Conservation (phyloP, 1,140 invertebrate species). For the Cecropterus lyciades region DNA sequence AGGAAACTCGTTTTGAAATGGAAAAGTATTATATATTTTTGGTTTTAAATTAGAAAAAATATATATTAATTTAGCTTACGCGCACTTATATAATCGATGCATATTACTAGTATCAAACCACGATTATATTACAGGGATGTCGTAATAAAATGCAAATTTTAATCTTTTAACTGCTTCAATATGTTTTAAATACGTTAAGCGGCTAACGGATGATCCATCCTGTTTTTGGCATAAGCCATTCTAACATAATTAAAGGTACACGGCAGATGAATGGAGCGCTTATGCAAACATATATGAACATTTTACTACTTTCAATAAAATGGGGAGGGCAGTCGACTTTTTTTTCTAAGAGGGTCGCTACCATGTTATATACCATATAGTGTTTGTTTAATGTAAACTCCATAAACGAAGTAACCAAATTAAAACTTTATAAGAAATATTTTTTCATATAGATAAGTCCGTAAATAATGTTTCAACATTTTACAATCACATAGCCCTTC, state of each 20-base stretch:
- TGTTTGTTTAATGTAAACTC: no score
- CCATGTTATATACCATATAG: no score
- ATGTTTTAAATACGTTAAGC: not conserved
- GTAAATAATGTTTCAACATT: no score
- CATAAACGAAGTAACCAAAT: no score
- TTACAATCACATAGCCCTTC: no score
- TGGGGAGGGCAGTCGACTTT: no score
- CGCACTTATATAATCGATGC: not conserved
- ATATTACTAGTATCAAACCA: not conserved
- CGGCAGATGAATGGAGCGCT: not conserved
- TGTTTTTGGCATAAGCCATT: not conserved
- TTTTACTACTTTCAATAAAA: not conserved
- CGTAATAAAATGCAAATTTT: not conserved
- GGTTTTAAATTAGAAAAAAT: not conserved
- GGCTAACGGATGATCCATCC: not conserved
- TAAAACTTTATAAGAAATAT: no score
- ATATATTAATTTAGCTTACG: not conserved
- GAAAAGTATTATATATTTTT: not conserved
- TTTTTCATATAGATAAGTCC: no score
- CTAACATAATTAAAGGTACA: not conserved
- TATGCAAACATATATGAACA: not conserved
- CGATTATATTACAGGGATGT: slow-evolving; percentile 1
- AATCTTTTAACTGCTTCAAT: not conserved
- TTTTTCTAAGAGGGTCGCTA: not conserved
- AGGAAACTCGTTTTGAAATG: not conserved